Evolutionary conservation across 2,797 vertebrate species (phyloP).

Genomic region (Hoplostethus mediterraneus): DNA sequence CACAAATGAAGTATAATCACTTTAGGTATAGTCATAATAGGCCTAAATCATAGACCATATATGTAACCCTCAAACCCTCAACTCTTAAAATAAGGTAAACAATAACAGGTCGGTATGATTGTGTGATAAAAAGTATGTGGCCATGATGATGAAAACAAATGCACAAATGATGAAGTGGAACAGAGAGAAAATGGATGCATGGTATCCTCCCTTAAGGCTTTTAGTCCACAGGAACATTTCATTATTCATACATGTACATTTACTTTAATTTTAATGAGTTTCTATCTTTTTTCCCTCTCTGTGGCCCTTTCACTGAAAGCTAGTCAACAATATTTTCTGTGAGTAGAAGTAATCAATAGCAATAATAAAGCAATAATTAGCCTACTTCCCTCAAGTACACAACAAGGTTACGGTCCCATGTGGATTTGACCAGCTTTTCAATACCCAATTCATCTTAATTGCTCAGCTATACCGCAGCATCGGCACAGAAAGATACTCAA

Average conservation of each 20-base stretch:
- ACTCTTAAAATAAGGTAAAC: too few species aligned
- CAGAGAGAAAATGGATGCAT: background rate
- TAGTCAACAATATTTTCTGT: constrained; percentile 16
- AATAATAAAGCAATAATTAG: constrained; percentile 9
- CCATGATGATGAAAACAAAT: background rate
- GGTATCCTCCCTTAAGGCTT: constrained; percentile 28
- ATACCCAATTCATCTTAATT: constrained; percentile 6
- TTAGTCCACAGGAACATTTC: constrained; percentile 7
- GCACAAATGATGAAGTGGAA: background rate
- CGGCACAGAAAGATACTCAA: constrained; percentile 2
- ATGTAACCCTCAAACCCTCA: background rate
- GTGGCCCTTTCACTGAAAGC: constrained; percentile 17
- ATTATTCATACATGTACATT: constrained; percentile 53
- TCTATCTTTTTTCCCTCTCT: constrained; percentile 9
- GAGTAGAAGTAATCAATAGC: background rate
- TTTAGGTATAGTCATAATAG: background rate
- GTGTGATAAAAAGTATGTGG: background rate
- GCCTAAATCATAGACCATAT: background rate
- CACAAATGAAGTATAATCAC: background rate
- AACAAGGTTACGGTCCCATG: constrained; percentile 43
- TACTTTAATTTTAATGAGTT: constrained; percentile 12
- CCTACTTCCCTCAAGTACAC: constrained; percentile 41
- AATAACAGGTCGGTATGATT: background rate
- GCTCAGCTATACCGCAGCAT: background rate
- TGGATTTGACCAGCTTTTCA: constrained; percentile 28